Base-by-base conservation (phyloP, 1,140 invertebrate species). In the Physella acuta region DNA sequence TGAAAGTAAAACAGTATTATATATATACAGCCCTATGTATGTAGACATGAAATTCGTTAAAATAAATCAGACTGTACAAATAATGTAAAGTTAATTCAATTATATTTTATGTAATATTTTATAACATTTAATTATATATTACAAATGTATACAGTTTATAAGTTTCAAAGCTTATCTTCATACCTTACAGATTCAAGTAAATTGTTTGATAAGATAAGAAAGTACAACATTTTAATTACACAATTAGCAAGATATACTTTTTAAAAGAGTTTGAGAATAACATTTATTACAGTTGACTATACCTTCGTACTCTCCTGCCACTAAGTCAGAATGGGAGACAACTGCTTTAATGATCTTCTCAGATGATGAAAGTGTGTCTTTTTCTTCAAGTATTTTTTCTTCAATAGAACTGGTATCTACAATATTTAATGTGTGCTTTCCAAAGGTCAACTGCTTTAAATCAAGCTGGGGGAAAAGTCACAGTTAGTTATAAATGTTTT, bases 271-370 rank as follows among this genome's bases (percentile, higher is more conserved):
- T n/a, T n/a, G n/a, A n/a, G n/a, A 44, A 74, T 8, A 73, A 64
- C 44, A 71, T 74, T 34, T 37, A 75, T 20, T 34, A 73, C 16
- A 68, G 71, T 39, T 71, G 71, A 56, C 73, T 74, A n/a, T 65
- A 76, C 64, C 79, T 79, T 71, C 87, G 92, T 73, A 92, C 91
- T 85, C 90, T 91, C 81, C 89, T 91, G 3, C 92, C 91, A 1
- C 84, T 91, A 70, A 85, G 90, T 67, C 92, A 92, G 84, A 86
- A 92, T 36, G 87, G 89, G 75, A 90, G 90, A 44, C 92, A 90
- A 91, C 90, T 91, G 79, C 92, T 90, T 88, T 31, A 30, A 49
- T 52, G 36, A 52, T 20, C 14, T 56, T 24, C 24, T 28, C 39
- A 2, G 61, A 63, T 8, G 17, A 26, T 49, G 24, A 24, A 3